phyloP scores from a whole-genome alignment of 2,888 invertebrate genomes.

The Priocnemis perturbator region DNA sequence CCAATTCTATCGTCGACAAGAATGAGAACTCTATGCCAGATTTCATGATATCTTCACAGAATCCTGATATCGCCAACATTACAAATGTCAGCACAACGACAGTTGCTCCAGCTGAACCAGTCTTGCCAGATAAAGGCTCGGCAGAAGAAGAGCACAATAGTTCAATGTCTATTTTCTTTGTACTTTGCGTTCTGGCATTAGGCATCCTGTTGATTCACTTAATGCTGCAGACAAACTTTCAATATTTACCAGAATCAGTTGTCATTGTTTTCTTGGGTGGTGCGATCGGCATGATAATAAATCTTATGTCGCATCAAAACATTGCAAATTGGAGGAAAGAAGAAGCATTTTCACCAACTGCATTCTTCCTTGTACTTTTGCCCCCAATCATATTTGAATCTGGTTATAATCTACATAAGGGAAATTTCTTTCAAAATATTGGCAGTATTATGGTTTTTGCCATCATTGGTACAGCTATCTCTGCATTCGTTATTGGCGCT shows the following conservation, averaged over 20 bases:
- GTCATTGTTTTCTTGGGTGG: constrained; percentile 97
- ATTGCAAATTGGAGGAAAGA: constrained; percentile 97
- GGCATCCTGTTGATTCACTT: constrained; percentile 96
- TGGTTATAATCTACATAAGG: constrained; percentile 98
- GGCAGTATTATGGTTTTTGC: constrained; percentile 99
- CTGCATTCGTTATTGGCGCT: constrained; percentile 97
- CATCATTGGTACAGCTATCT: constrained; percentile 97
- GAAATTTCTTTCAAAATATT: constrained; percentile 97
- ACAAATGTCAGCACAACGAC: constrained; percentile 73
- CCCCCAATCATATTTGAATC: constrained; percentile 99
- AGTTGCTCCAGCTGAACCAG: constrained; percentile 83
- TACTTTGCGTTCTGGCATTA: constrained; percentile 94
- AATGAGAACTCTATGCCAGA: constrained; percentile 37
- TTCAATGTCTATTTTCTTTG: constrained; percentile 98
- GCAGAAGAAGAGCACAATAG: constrained; percentile 98
- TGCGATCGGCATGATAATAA: constrained; percentile 92
- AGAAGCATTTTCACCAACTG: constrained; percentile 98
- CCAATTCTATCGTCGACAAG: constrained; percentile 31
- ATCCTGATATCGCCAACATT: constrained; percentile 39
- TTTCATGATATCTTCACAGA: constrained; percentile 33
- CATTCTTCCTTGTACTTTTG: constrained; percentile 96
- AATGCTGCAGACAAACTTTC: constrained; percentile 95
- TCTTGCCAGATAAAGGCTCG: constrained; percentile 91
- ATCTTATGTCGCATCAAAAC: constrained; percentile 91
- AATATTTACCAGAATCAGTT: constrained; percentile 97